Evolutionary conservation across 1,140 invertebrate species (phyloP).

Genomic region (Hermetia illucens): DNA sequence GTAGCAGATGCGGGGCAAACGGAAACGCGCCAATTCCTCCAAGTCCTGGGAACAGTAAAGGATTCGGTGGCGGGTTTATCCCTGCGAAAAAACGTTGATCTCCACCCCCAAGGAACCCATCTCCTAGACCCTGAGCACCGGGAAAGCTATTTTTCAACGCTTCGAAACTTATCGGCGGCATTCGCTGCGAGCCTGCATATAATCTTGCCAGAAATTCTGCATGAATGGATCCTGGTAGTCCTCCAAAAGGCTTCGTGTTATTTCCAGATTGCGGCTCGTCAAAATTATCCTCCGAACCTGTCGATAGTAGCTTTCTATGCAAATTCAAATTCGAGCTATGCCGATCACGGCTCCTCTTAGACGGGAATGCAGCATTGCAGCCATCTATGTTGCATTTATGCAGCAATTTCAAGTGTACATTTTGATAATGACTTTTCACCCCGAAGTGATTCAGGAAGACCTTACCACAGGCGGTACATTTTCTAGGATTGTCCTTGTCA

Average conservation of each 20-base stretch:
- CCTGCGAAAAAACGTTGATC: constrained; percentile 18
- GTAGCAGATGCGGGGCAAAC: constrained; percentile 21
- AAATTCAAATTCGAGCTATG: constrained; percentile 87
- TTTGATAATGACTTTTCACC: constrained; percentile 93
- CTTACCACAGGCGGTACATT: constrained; percentile 85
- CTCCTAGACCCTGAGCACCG: constrained; percentile 10
- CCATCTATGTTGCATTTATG: constrained; percentile 92
- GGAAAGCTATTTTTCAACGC: constrained; percentile 34
- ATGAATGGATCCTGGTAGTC: constrained; percentile 36
- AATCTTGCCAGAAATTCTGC: constrained; percentile 71
- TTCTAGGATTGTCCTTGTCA: constrained; percentile 54
- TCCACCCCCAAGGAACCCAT: constrained; percentile 31
- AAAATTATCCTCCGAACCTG: constrained; percentile 39
- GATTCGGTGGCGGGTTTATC: constrained; percentile 31
- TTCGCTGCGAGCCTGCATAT: constrained; percentile 51
- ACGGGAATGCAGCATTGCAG: constrained; percentile 93
- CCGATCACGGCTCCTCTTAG: constrained; percentile 79
- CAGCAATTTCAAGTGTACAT: constrained; percentile 89
- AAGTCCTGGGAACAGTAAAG: constrained; percentile 35
- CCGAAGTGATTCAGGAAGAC: constrained; percentile 89
- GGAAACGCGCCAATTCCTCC: constrained; percentile 31
- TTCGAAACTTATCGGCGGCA: constrained; percentile 37
- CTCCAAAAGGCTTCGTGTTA: constrained; percentile 24
- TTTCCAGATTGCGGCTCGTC: constrained; percentile 23
- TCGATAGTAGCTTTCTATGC: constrained; percentile 75